Base-by-base conservation (phyloP, 2,888 invertebrate species). In the Cheilosia grossa region DNA sequence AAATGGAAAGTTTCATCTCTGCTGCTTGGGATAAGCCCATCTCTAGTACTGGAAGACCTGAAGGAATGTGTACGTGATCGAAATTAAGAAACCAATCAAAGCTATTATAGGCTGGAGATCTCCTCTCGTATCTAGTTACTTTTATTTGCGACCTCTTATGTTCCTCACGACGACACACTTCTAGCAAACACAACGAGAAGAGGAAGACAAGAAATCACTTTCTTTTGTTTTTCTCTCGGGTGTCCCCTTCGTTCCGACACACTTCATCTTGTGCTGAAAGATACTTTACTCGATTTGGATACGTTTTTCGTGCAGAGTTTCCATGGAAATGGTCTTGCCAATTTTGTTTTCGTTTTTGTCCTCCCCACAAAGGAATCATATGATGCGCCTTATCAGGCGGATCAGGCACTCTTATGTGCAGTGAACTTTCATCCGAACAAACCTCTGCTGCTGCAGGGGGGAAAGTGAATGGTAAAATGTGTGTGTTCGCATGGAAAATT, bases 401-500 rank as follows among this genome's bases (percentile, higher is more conserved):
- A 81, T 75, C 72, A 56, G 33, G 21, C 69, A 24, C 61, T 66
- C 53, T 37, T 40, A 54, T 72, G 75, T 66, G 64, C 85, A 83
- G 69, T 80, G 83, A 85, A 85, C 83, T 85, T 85, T 80, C 80
- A 85, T 79, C 80, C 69, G 54, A 40, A 15, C 49, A 7, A 19
- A 21, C 21, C 37, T 47, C n/a, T 30, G 19, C 6, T 17, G 27
- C 78, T 56, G 15, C 44, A 66, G 72, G 77, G 72, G 81, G 75
- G 72, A 81, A 85, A 80, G 80, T 85, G 67, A 75, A 67, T 37
- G 75, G 59, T 30, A 77, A 70, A 54, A 70, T 51, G 51, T 79
- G 37, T 37, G 19, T 79, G 77, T 42, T 87, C 66, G 59, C 81
- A 75, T 87, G 83, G 82, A 79, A 87, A 87, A 87, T 82, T 86